Evolutionary conservation across 2,797 vertebrate genomes (phyloP).

Genomic region (Aplochiton taeniatus): DNA sequence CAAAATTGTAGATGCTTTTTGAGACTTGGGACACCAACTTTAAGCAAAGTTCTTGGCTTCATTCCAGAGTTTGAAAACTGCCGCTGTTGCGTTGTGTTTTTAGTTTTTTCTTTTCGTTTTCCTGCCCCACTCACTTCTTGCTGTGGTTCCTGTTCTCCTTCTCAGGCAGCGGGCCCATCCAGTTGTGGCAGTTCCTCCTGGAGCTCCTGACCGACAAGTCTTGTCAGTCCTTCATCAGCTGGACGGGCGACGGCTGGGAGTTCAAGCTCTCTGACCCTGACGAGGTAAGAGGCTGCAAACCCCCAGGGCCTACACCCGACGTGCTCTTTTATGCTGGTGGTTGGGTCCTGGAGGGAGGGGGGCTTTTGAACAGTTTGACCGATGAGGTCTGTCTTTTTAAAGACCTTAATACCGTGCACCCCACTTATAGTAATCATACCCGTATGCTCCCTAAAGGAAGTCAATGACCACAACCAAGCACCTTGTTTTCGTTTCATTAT

Average conservation of each 20-base stretch:
- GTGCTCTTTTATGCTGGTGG: too few species aligned
- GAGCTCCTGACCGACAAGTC: slow-evolving; percentile 99
- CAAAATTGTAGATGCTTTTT: too few species aligned
- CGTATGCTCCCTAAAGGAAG: too few species aligned
- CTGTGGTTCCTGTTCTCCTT: slow-evolving; percentile 26
- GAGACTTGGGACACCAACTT: too few species aligned
- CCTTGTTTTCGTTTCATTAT: too few species aligned
- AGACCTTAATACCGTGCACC: slow-evolving; percentile 12
- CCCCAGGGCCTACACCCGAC: neutral
- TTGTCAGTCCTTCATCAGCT: slow-evolving; percentile 99
- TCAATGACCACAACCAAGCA: too few species aligned
- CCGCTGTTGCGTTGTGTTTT: neutral
- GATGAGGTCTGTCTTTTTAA: slow-evolving; percentile 59
- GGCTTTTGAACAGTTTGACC: slow-evolving; percentile 67
- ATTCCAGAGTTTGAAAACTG: neutral
- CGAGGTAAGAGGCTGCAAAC: slow-evolving; percentile 83
- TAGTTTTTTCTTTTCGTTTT: neutral
- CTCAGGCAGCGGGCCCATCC: slow-evolving; percentile 95
- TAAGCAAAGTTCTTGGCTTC: too few species aligned
- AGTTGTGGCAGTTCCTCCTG: slow-evolving; percentile 98
- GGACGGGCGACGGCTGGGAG: slow-evolving; percentile 99
- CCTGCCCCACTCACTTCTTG: slow-evolving; percentile 17
- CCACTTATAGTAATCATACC: too few species aligned
- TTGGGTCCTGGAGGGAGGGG: slow-evolving; percentile 16
- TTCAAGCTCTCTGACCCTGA: slow-evolving; percentile 99